A percentile compares a stretch with the other conserved stretches of the same genome.
phyloP scores from a whole-genome alignment of 2,113 vertebrate species.

The Cyanoderma ruficeps region DNA sequence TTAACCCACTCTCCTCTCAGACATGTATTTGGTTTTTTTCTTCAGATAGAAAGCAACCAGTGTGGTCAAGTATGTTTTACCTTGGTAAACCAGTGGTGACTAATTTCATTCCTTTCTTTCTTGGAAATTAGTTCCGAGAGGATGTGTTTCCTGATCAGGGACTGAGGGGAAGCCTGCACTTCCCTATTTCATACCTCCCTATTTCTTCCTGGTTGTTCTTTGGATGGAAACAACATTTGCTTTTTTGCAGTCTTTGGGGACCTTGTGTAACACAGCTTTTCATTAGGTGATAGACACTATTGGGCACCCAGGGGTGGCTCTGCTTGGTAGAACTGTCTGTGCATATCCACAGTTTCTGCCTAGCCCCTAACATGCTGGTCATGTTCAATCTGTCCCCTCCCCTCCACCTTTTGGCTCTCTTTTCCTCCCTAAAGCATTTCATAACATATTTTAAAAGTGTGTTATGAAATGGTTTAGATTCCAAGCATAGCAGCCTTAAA shows the following conservation, averaged over 20 bases:
- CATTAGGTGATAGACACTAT: neutral
- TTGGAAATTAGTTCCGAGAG: neutral
- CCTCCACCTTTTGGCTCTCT: neutral
- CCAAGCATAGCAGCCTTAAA: neutral
- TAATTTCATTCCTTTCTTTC: neutral
- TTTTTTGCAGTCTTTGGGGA: fast-evolving
- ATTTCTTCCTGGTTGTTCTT: neutral
- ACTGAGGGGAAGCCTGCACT: neutral
- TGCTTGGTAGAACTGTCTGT: neutral
- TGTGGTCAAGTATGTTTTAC: neutral
- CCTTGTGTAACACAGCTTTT: neutral
- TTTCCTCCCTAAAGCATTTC: neutral
- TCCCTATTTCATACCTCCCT: neutral
- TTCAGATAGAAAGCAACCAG: neutral
- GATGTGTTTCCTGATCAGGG: neutral
- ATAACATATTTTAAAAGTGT: neutral
- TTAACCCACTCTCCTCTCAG: neutral
- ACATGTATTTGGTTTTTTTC: neutral
- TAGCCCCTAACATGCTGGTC: neutral
- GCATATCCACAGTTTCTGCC: neutral
- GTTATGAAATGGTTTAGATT: neutral
- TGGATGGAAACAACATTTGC: neutral
- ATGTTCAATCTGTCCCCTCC: neutral
- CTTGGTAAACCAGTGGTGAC: neutral
- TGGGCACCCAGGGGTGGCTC: neutral